Evolutionary conservation across 2,888 invertebrate species (phyloP), one percentile per base, ranked within the genome.

Genomic region (Amphipyra tragopoginis): DNA sequence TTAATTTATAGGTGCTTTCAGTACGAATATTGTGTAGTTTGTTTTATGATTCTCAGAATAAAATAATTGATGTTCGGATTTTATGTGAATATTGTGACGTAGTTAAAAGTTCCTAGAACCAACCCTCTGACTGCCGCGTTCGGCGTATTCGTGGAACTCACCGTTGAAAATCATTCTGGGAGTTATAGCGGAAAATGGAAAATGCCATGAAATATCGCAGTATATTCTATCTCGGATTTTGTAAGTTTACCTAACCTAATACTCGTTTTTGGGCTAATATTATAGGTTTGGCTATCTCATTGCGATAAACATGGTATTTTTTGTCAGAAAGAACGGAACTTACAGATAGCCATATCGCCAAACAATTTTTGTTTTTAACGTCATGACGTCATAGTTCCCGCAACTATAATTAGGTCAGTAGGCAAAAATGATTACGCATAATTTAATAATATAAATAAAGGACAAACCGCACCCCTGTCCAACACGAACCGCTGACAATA

Each of bases 361-460:
- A 11, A 47, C 36, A 36, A 36, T 2, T 44, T 8, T 38, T 43
- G 21, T 38, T 13, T 15, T 15, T 8, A 54, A 54, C 5, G 0
- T 9, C 1, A 71, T 75, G 69, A 61, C 56, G 48, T 76, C 60
- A 74, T 5, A 14, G 21, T 72, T 54, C 55, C 53, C 40, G 40
- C 47, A 57, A 73, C 63, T 51, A 65, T 66, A 77, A 81, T 79
- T 75, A 77, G 81, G 80, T 72, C 77, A 77, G 53, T 68, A 66
- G 51, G 75, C 65, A 58, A 57, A 54, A 66, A 66, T 77, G 52
- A 77, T 70, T 50, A 72, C 60, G 59, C 68, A 65, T 67, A 71
- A 51, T 65, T 75, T 56, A 61, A 5, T 29, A 29, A 51, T 59
- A 48, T 42, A 72, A 63, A 64, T 72, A 72, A 62, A 69, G 59